Evolutionary conservation across 2,797 vertebrate genomes (phyloP).

Genomic region (Stomatorhinus walkeri): DNA sequence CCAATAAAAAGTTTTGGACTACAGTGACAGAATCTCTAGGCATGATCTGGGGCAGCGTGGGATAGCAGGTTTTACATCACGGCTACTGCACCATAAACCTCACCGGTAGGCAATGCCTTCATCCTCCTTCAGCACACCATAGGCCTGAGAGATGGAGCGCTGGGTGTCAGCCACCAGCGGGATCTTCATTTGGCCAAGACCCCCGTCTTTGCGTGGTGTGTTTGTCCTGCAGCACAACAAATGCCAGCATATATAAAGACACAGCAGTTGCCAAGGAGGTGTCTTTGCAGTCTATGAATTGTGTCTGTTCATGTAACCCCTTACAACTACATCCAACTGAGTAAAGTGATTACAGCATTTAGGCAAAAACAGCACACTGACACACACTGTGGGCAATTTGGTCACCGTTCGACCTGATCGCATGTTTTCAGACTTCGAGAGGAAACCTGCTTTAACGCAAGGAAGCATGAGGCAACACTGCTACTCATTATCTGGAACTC

Average conservation of each 20-base stretch:
- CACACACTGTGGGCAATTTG: neutral
- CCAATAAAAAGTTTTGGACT: neutral
- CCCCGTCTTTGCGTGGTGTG: slow-evolving; percentile 84
- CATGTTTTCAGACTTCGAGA: neutral
- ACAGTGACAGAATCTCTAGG: neutral
- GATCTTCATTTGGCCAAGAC: slow-evolving; percentile 86
- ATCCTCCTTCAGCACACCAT: slow-evolving; percentile 88
- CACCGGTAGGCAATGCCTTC: slow-evolving; percentile 94
- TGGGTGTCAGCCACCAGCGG: slow-evolving; percentile 80
- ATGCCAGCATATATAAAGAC: neutral
- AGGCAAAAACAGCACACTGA: neutral
- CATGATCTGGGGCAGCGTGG: neutral
- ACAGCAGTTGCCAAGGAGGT: neutral
- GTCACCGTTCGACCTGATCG: neutral
- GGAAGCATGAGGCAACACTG: neutral
- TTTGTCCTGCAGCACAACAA: slow-evolving; percentile 67
- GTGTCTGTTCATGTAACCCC: neutral
- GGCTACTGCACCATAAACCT: neutral
- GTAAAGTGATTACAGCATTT: neutral
- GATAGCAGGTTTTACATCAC: neutral
- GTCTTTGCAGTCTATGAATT: neutral
- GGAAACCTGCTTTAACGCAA: neutral
- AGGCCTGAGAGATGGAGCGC: slow-evolving; percentile 75
- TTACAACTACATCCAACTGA: neutral
- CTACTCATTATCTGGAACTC: neutral